Percentiles rank a stretch among this genome's conserved stretches.
These are phyloP conservation scores for Orestias chungarensis DNA, from an alignment of 2,797 vertebrate genomes.

Conservation along the genomic window DNA sequence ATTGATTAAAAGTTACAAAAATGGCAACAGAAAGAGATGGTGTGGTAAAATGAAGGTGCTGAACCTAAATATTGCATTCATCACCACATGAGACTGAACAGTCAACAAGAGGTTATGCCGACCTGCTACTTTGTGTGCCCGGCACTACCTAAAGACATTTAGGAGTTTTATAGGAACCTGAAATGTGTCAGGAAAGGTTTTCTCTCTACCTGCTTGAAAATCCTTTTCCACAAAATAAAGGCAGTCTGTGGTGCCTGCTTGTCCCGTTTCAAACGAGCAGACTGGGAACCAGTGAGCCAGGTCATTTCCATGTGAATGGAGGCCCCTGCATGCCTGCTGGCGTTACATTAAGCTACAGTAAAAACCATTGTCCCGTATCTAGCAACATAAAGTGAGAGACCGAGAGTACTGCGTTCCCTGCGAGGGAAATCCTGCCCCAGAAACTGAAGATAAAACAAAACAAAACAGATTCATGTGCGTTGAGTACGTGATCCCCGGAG, in stretches of 20 bases:
- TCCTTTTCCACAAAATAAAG: slow-evolving; percentile 7
- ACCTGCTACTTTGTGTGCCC: no score
- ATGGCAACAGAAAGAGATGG: neutral
- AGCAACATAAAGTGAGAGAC: slow-evolving; percentile 22
- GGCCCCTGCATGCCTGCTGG: slow-evolving; percentile 61
- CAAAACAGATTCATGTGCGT: neutral
- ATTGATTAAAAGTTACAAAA: neutral
- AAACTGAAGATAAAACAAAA: neutral
- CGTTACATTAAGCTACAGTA: slow-evolving; percentile 75
- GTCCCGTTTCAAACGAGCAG: slow-evolving; percentile 38
- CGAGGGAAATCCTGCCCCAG: slow-evolving; percentile 21
- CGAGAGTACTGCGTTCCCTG: neutral
- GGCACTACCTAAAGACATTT: no score
- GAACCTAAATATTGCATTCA: no score
- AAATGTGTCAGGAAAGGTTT: no score
- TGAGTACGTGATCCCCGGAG: slow-evolving; percentile 2
- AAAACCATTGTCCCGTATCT: slow-evolving; percentile 68
- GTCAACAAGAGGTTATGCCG: no score
- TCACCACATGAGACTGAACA: no score
- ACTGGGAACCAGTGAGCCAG: slow-evolving; percentile 59
- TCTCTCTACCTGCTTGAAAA: no score
- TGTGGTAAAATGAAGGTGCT: no score
- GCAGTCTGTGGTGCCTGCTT: slow-evolving; percentile 28
- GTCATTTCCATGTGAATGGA: slow-evolving; percentile 75
- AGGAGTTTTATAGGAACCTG: no score